Percentiles rank a stretch among this genome's conserved stretches.
Conservation (phyloP, 1,140 invertebrate genomes). For the Drosophila novamexicana region DNA sequence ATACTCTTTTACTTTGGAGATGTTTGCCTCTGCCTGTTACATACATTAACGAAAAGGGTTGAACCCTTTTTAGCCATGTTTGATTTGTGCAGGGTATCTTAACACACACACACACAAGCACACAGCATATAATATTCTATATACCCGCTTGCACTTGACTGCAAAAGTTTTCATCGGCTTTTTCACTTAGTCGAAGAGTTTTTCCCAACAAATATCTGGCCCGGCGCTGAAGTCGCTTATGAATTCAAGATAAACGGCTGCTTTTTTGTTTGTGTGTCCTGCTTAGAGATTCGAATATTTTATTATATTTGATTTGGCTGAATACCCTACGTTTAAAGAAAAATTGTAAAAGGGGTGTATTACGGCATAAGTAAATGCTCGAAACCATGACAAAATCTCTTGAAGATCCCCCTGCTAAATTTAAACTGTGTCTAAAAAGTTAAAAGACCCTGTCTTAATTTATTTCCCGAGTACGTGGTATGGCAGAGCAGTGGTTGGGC, state of each 20-base stretch:
- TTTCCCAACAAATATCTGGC: slow-evolving; percentile 28
- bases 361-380: neutral
- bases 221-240: slow-evolving; percentile 28
- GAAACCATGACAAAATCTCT: neutral
- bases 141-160: slow-evolving; percentile 54
- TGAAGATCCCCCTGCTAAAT: too few species aligned
- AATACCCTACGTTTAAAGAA: neutral
- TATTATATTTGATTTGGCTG: slow-evolving; percentile 52
- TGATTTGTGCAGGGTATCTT: too few species aligned
- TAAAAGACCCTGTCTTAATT: too few species aligned
- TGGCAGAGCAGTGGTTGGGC: neutral
- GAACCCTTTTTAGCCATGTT: too few species aligned
- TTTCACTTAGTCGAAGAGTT: slow-evolving; percentile 54
- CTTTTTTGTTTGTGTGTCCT: slow-evolving; percentile 30
- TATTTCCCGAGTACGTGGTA: neutral
- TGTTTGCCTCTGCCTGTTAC: too few species aligned
- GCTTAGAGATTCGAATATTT: slow-evolving; percentile 60
- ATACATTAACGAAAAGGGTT: too few species aligned
- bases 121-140: slow-evolving; percentile 59
- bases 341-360: neutral
- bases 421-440: too few species aligned
- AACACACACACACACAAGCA: slow-evolving; percentile 24
- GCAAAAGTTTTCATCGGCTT: slow-evolving; percentile 61
- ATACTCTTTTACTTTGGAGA: too few species aligned
- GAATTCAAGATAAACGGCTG: slow-evolving; percentile 59